phyloP scores from a whole-genome alignment of 92 coral and sea anemone genomes.

The Palythoa caribaeorum region DNA sequence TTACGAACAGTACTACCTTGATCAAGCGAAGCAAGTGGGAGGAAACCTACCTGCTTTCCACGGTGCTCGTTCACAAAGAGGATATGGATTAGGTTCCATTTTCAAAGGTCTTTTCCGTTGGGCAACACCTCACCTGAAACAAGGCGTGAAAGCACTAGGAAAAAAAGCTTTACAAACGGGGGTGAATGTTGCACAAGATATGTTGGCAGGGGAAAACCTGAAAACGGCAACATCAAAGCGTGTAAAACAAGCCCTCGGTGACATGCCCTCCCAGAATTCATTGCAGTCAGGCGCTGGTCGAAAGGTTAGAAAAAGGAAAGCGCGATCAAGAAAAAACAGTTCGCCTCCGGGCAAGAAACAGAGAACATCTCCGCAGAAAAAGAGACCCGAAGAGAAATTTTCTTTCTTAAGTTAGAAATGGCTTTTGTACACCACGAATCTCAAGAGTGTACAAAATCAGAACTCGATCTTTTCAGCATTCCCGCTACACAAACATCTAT shows the following conservation, averaged over 20 bases:
- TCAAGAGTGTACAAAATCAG: constrained; percentile 56
- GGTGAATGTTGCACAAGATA: neutral
- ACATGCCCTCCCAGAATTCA: too few species aligned
- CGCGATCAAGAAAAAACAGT: too few species aligned
- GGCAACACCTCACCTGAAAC: neutral
- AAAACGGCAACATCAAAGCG: too few species aligned
- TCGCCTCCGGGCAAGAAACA: too few species aligned
- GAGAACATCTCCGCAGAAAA: too few species aligned
- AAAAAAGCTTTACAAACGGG: neutral
- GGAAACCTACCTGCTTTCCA: constrained; percentile 54
- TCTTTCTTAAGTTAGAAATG: constrained; percentile 21
- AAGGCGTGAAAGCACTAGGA: neutral
- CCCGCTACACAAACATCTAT: constrained; percentile 59
- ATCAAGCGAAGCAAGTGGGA: constrained; percentile 68
- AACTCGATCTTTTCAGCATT: constrained; percentile 55
- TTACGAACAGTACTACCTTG: constrained; percentile 35
- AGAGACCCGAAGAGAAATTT: too few species aligned
- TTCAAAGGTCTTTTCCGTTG: neutral
- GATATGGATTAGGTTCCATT: neutral
- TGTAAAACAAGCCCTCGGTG: too few species aligned
- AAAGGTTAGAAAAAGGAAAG: too few species aligned
- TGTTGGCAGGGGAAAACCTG: too few species aligned
- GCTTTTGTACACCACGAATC: constrained; percentile 61
- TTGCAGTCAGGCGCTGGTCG: too few species aligned
- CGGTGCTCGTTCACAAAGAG: constrained; percentile 37